phyloP scores from a whole-genome alignment of 2,113 vertebrate species.

The Antigone vipio region DNA sequence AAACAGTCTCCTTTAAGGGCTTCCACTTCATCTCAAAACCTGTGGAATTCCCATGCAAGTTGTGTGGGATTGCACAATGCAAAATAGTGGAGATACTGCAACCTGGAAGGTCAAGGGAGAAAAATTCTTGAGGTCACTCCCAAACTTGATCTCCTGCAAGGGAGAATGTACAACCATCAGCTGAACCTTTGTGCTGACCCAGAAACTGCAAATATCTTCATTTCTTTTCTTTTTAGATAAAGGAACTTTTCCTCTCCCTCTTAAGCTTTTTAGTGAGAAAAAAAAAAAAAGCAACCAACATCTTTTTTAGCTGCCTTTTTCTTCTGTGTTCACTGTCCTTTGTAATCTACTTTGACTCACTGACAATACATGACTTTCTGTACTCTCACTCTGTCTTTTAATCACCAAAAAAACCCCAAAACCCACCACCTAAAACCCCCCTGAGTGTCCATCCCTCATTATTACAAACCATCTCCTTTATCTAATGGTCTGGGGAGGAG shows the following conservation, averaged over 20 bases:
- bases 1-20: not conserved
- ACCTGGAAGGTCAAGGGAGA: not conserved
- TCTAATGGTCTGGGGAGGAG: conserved; percentile 34
- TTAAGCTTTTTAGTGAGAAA: conserved; percentile 42
- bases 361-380: conserved; percentile 46
- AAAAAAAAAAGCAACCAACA: not conserved
- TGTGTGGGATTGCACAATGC: not conserved
- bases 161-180: not conserved
- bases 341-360: conserved; percentile 66
- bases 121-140: conserved; percentile 28
- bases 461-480: conserved; percentile 59
- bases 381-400: conserved; percentile 44
- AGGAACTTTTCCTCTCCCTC: conserved; percentile 48
- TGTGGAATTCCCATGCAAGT: not conserved
- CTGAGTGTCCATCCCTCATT: conserved; percentile 5
- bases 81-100: not conserved
- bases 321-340: conserved; percentile 53
- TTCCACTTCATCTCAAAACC: not conserved
- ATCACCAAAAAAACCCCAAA: conserved; percentile 5
- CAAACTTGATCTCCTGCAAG: not conserved
- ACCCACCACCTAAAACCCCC: not conserved
- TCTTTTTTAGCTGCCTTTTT: conserved; percentile 48
- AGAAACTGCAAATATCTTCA: conserved; percentile 64
- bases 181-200: conserved; percentile 60
- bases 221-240: conserved; percentile 66